phyloP scores from a whole-genome alignment of 2,797 vertebrate species.

The Syncerus caffer region DNA sequence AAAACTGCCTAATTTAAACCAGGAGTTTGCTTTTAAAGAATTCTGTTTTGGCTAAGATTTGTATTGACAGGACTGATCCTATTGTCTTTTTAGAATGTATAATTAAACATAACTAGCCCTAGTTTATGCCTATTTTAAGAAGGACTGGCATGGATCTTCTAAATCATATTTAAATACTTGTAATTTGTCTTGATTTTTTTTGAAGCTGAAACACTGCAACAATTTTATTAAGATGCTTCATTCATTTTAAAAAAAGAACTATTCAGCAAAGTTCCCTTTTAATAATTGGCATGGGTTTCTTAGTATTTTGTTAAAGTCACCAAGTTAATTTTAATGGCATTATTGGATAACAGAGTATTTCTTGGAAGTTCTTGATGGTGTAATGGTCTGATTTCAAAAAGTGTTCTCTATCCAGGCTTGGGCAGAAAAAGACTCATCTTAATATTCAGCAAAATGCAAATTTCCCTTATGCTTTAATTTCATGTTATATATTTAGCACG shows the following conservation, averaged over 20 bases:
- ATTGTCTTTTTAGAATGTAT: not conserved
- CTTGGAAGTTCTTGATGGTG: not conserved
- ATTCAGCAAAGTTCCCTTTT: not conserved
- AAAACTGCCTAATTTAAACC: not conserved
- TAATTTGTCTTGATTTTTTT: slow-evolving; percentile 34
- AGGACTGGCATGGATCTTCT: slow-evolving; percentile 17
- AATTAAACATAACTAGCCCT: not conserved
- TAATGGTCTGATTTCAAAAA: slow-evolving; percentile 21
- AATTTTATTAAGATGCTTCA: not conserved
- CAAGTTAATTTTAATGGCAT: slow-evolving; percentile 42
- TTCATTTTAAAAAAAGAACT: not conserved
- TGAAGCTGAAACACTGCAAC: not conserved
- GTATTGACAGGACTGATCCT: not conserved
- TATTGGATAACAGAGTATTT: slow-evolving; percentile 20
- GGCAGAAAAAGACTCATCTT: slow-evolving; percentile 22
- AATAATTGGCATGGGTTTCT: not conserved
- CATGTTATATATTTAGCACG: slow-evolving; percentile 34
- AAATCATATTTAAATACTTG: slow-evolving; percentile 31
- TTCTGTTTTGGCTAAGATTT: not conserved
- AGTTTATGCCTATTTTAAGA: not conserved
- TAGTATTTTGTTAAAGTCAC: slow-evolving; percentile 19
- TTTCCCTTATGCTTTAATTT: slow-evolving; percentile 3
- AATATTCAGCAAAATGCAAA: slow-evolving; percentile 53
- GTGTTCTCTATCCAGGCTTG: not conserved
- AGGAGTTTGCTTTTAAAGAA: slow-evolving; percentile 39